Conservation (phyloP, 2,113 vertebrate genomes). For the Lates calcarifer region DNA sequence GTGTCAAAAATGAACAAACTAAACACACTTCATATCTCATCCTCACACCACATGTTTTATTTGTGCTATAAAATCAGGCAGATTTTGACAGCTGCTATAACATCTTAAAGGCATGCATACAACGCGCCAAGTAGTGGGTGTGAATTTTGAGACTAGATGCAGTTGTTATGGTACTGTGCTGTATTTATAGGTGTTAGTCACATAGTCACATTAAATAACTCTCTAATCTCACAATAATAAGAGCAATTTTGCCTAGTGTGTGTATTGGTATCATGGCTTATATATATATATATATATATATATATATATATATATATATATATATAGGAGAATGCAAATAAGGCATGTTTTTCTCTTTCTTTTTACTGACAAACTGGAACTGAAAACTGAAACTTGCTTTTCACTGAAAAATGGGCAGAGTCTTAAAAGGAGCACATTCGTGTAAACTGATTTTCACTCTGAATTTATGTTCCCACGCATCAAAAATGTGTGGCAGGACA, state of each 20-base stretch:
- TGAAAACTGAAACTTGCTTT: neutral
- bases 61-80: neutral
- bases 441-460: constrained; percentile 16
- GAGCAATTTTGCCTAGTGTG: neutral
- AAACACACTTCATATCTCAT: constrained; percentile 21
- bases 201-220: neutral
- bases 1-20: constrained; percentile 39
- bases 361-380: neutral
- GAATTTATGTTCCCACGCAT: constrained; percentile 45
- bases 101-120: neutral
- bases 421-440: neutral
- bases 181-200: neutral
- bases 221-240: neutral
- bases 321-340: neutral
- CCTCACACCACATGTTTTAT: constrained; percentile 9
- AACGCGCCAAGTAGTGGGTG: constrained; percentile 3
- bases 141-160: neutral
- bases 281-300: neutral
- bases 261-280: neutral
- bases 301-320: neutral
- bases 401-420: constrained; percentile 3
- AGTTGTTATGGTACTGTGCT: neutral
- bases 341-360: neutral
- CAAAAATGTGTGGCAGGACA: constrained; percentile 44
- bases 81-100: neutral